Percentiles rank a stretch among this genome's conserved stretches.
Conservation (phyloP, 2,888 invertebrate genomes). For the Gnatocerus cornutus region DNA sequence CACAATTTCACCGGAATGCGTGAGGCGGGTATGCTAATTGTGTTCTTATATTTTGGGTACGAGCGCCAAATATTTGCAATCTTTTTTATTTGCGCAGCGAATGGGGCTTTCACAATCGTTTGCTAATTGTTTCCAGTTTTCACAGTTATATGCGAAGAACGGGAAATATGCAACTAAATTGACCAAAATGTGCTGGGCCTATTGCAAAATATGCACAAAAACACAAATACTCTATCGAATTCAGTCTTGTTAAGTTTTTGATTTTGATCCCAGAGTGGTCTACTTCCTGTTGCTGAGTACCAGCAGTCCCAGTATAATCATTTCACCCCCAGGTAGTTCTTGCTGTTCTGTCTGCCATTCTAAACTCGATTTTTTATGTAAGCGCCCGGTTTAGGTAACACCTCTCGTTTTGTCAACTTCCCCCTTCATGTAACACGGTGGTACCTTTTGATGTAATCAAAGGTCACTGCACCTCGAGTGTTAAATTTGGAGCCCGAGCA, state of each 20-base stretch:
- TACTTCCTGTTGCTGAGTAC: no score
- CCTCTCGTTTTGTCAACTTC: conserved; percentile 3
- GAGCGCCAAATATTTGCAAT: conserved; percentile 15
- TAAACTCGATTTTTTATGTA: conserved; percentile 2
- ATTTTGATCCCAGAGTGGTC: no score
- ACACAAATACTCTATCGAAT: no score
- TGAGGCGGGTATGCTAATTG: conserved; percentile 39
- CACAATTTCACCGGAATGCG: conserved; percentile 28
- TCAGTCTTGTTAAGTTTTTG: no score
- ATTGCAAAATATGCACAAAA: no score
- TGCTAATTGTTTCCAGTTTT: conserved; percentile 19
- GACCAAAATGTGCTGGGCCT: no score
- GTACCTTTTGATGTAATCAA: conserved; percentile 32
- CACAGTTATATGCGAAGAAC: no score
- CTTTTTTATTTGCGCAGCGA: conserved; percentile 13
- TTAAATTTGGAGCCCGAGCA: conserved; percentile 12
- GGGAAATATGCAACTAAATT: no score
- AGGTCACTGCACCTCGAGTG: conserved; percentile 26
- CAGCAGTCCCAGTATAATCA: no score
- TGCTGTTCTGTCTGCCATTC: no score
- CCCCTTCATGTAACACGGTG: conserved; percentile 15
- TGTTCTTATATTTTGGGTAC: conserved; percentile 35
- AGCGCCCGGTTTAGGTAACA: conserved; percentile 4
- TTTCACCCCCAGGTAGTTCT: no score
- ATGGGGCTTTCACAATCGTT: conserved; percentile 8